Conservation (phyloP, 2,797 vertebrate species). For the Lates japonicus region DNA sequence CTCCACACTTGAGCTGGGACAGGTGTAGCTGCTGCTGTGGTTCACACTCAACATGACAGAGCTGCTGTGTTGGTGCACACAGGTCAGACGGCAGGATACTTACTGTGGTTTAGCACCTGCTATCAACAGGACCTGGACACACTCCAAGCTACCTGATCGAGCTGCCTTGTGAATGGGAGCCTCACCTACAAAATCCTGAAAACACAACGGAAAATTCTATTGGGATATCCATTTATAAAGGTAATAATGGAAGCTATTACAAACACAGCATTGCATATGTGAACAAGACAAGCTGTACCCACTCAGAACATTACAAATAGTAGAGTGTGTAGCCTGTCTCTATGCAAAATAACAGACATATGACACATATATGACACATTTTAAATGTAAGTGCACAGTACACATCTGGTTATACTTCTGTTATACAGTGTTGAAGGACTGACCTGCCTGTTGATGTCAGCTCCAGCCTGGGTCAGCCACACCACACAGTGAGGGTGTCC, state of each 20-base stretch:
- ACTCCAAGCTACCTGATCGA: slow-evolving; percentile 96
- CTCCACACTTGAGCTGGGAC: background rate
- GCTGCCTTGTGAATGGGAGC: slow-evolving; percentile 97
- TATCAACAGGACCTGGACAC: slow-evolving; percentile 92
- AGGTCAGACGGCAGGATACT: slow-evolving; percentile 78
- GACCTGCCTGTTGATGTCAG: slow-evolving; percentile 96
- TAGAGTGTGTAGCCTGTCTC: no score
- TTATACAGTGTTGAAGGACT: slow-evolving; percentile 7
- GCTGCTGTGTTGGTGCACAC: slow-evolving; percentile 15
- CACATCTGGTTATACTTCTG: no score
- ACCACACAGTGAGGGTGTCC: slow-evolving; percentile 94
- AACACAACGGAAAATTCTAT: slow-evolving; percentile 25
- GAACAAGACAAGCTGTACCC: no score
- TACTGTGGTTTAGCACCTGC: slow-evolving; percentile 94
- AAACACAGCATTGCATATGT: background rate
- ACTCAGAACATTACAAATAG: no score
- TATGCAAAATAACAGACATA: no score
- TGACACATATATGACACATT: no score
- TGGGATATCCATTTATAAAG: background rate
- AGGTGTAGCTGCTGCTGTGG: slow-evolving; percentile 29
- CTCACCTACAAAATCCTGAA: slow-evolving; percentile 96
- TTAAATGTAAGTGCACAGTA: no score
- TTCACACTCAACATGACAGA: slow-evolving; percentile 24
- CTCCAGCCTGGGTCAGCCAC: slow-evolving; percentile 95
- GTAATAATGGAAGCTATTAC: background rate